Base-by-base conservation (phyloP, 2,113 vertebrate genomes). In the Procavia capensis region DNA sequence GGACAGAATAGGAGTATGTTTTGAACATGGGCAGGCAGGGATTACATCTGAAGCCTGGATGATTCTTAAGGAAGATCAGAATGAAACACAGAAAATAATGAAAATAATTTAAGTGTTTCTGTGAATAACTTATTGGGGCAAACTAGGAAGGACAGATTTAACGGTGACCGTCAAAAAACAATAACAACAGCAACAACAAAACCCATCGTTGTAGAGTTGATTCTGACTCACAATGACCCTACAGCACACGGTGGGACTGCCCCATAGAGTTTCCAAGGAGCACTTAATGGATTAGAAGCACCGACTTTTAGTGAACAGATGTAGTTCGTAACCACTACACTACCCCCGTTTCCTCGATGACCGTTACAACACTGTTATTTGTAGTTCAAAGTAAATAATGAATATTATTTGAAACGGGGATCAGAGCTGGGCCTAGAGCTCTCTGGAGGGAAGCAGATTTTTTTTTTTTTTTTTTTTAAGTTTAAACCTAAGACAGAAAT, bases 401-500 rank as follows among this genome's bases (percentile, higher is more conserved):
- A 86, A 59, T 81, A 63, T 27, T 57, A 19, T 68, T 41, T 84
- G 89, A 6, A 76, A 22, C 47, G 54, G 34, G n/a, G 24, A 85
- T 88, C 43, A 36, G 54, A 61, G 54, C 3, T 61, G 31, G 54
- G 22, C 47, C 59, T 45, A 24, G 4, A 78, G n/a, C 17, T 70
- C 19, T 78, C 36, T 84, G n/a, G n/a, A n/a, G n/a, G n/a, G n/a
- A n/a, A n/a, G n/a, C n/a, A n/a, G n/a, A n/a, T n/a, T n/a, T n/a
- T n/a, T n/a, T n/a, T n/a, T n/a, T n/a, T 54, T 54, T 54, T 54
- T 54, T 54, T 54, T 50, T n/a, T 79, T 91, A 95, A 96, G 36
- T 90, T 74, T 93, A 92, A 94, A 61, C 11, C 61, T 76, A 76
- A 76, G 54, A 95, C 85, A 86, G 45, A 91, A 81, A 79, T 86